Percentiles rank a stretch among this genome's conserved stretches.
phyloP scores from a whole-genome alignment of 2,113 vertebrate species.

The Rhynchomys soricoides region DNA sequence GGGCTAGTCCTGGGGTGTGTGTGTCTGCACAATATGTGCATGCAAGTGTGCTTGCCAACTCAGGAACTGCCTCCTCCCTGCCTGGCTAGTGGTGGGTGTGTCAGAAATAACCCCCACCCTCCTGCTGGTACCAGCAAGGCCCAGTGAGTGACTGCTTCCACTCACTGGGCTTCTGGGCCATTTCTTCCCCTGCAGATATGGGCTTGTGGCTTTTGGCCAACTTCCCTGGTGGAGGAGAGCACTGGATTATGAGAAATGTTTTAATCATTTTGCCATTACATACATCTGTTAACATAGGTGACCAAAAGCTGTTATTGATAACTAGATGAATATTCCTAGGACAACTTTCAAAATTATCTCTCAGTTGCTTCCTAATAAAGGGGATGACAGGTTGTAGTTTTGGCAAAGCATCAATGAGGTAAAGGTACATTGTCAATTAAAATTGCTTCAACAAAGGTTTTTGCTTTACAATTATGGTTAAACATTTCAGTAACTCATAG shows the following conservation, averaged over 20 bases:
- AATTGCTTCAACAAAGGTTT: constrained; percentile 30
- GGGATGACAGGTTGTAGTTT: constrained; percentile 55
- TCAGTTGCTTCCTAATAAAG: constrained; percentile 45
- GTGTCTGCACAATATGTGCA: background rate
- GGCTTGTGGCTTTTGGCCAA: constrained; percentile 48
- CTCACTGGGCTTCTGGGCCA: constrained; percentile 47
- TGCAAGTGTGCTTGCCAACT: constrained; percentile 44
- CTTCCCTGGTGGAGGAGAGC: constrained; percentile 70
- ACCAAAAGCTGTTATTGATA: constrained; percentile 61
- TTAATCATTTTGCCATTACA: constrained; percentile 63
- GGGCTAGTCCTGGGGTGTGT: constrained; percentile 78
- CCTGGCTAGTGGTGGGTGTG: constrained; percentile 54
- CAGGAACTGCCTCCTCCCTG: constrained; percentile 75
- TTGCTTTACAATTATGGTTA: constrained; percentile 52
- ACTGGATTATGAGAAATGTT: constrained; percentile 73
- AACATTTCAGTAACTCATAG: constrained; percentile 55
- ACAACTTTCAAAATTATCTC: constrained; percentile 40
- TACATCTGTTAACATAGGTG: constrained; percentile 23
- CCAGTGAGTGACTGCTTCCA: constrained; percentile 30
- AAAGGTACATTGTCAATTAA: constrained; percentile 56
- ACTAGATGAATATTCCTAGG: constrained; percentile 41
- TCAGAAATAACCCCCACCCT: constrained; percentile 49
- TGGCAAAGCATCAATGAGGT: constrained; percentile 63
- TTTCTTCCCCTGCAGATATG: background rate
- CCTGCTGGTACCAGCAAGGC: constrained; percentile 51